phyloP scores from a whole-genome alignment of 2,888 invertebrate species.

The Amphipoea lucens region DNA sequence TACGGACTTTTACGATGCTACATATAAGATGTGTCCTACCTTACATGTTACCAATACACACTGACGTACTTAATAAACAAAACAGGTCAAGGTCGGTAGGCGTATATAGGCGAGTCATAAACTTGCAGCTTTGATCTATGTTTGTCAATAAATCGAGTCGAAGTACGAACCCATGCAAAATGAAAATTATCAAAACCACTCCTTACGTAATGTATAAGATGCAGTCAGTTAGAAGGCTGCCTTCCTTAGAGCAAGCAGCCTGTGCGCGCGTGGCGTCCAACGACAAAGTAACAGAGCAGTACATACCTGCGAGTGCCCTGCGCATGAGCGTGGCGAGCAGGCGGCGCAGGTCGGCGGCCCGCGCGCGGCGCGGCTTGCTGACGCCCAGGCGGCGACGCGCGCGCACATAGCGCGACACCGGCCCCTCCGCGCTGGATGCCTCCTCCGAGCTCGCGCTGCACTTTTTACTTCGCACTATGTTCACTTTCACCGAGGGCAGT shows the following conservation, averaged over 20 bases:
- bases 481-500: conserved; percentile 65
- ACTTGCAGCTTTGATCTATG: too few relatives aligned
- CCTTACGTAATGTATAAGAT: neutral
- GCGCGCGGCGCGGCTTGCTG: conserved; percentile 67
- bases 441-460: conserved; percentile 59
- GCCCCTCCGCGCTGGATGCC: conserved; percentile 29
- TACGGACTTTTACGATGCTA: too few relatives aligned
- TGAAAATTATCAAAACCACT: too few relatives aligned
- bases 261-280: neutral
- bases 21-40: too few relatives aligned
- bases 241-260: neutral
- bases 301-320: conserved; percentile 78
- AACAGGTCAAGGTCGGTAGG: too few relatives aligned
- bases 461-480: conserved; percentile 58
- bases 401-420: conserved; percentile 40
- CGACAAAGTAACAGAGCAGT: neutral
- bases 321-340: conserved; percentile 79
- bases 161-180: too few relatives aligned
- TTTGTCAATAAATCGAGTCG: too few relatives aligned
- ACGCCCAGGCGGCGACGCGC: conserved; percentile 68
- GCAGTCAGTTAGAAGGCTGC: neutral
- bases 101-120: too few relatives aligned
- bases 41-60: too few relatives aligned
- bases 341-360: conserved; percentile 79
- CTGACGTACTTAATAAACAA: too few relatives aligned